phyloP scores from a whole-genome alignment of 2,113 vertebrate genomes.

The Platycercus adscitus region DNA sequence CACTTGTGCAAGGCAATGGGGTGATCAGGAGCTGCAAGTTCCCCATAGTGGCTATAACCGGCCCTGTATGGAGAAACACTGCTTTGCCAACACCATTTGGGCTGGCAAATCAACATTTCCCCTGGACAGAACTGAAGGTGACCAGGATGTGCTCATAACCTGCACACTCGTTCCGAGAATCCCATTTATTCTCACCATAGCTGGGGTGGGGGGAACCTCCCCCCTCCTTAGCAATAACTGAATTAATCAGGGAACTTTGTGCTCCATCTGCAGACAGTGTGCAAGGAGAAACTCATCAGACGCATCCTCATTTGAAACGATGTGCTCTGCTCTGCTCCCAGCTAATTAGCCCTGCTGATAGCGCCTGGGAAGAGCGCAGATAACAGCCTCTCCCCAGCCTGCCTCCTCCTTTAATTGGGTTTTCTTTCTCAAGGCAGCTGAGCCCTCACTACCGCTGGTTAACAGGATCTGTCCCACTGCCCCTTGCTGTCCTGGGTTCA shows the following conservation, averaged over 20 bases:
- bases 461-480: neutral
- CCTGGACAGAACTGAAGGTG: neutral
- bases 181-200: neutral
- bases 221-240: neutral
- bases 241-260: neutral
- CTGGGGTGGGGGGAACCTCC: too few species aligned
- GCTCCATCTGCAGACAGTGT: neutral
- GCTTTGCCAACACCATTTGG: neutral
- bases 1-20: accelerated
- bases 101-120: neutral
- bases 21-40: neutral
- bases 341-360: neutral
- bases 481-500: neutral
- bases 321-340: neutral
- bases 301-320: neutral
- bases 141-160: accelerated
- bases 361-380: neutral
- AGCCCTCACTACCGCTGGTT: neutral
- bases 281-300: constrained; percentile 12
- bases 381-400: neutral
- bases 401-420: neutral
- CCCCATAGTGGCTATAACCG: accelerated
- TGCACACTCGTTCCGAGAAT: accelerated
- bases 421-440: neutral
- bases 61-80: neutral